A percentile compares a stretch with the other conserved stretches of the same genome.
Conservation (phyloP, 2,888 invertebrate genomes). For the Hemithea aestivaria region DNA sequence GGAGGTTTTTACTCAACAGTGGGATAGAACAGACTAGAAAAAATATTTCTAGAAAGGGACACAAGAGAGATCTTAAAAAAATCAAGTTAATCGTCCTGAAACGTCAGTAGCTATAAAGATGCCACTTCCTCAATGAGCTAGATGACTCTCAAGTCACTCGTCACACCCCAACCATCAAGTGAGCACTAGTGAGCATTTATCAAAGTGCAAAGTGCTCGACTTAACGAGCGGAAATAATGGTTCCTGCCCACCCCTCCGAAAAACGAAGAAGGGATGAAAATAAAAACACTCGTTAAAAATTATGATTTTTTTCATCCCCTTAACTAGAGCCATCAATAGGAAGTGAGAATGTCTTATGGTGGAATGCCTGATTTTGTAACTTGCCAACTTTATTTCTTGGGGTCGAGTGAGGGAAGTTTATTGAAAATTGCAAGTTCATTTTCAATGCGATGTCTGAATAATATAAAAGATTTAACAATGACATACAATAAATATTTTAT, state of each 20-base stretch:
- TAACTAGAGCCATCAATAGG: slow-evolving; percentile 28
- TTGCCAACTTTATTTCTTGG: slow-evolving; percentile 15
- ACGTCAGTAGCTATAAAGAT: too few species aligned
- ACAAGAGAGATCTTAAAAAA: background rate
- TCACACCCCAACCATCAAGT: slow-evolving; percentile 47
- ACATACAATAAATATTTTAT: background rate
- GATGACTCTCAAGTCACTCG: slow-evolving; percentile 22
- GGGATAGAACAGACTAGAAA: too few species aligned
- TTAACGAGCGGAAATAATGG: slow-evolving; percentile 77
- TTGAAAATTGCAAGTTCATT: slow-evolving; percentile 1
- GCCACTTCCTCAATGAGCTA: slow-evolving; percentile 5
- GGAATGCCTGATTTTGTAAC: slow-evolving; percentile 17
- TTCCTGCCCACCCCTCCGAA: slow-evolving; percentile 46
- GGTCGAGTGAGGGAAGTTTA: slow-evolving; percentile 3
- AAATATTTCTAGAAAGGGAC: too few species aligned
- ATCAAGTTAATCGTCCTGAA: background rate
- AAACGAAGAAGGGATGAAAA: slow-evolving; percentile 43
- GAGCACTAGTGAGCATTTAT: slow-evolving; percentile 67
- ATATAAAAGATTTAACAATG: too few species aligned
- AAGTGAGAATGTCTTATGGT: slow-evolving; percentile 15
- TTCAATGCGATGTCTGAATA: too few species aligned
- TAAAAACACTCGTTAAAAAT: slow-evolving; percentile 58
- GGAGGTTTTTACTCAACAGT: too few species aligned
- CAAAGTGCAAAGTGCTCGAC: slow-evolving; percentile 67
- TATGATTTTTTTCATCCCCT: slow-evolving; percentile 41